Evolutionary conservation across 2,113 vertebrate genomes (phyloP).

Genomic region (Edolisoma coerulescens): DNA sequence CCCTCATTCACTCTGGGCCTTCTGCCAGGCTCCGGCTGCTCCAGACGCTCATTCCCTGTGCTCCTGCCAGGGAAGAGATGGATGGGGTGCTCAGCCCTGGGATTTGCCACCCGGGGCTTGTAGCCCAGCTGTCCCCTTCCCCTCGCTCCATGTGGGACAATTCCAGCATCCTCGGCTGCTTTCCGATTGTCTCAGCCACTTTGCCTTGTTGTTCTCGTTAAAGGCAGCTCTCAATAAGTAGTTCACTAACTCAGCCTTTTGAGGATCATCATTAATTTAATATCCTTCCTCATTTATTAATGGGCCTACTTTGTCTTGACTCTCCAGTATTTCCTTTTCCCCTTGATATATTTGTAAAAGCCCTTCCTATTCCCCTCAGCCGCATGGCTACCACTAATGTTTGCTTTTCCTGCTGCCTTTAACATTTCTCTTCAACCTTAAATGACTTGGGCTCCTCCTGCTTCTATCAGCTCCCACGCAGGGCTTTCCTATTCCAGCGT

Average conservation of each 20-base stretch:
- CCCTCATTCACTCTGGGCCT: neutral
- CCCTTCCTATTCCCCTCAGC: constrained; percentile 57
- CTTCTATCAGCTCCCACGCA: neutral
- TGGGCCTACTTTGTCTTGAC: constrained; percentile 66
- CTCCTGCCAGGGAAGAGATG: neutral
- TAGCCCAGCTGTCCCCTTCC: neutral
- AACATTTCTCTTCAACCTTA: constrained; percentile 35
- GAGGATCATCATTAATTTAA: constrained; percentile 73
- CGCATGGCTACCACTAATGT: constrained; percentile 43
- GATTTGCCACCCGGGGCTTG: accelerated
- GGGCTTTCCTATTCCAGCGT: neutral
- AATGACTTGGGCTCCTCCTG: neutral
- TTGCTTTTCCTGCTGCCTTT: constrained; percentile 54
- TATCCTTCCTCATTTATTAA: constrained; percentile 72
- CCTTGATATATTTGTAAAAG: constrained; percentile 70
- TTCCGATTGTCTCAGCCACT: constrained; percentile 35
- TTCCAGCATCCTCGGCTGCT: neutral
- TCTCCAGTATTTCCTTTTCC: constrained; percentile 67
- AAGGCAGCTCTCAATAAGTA: constrained; percentile 61
- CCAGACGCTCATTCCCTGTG: neutral
- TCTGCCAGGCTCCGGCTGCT: accelerated
- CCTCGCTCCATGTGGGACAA: neutral
- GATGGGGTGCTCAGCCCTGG: accelerated
- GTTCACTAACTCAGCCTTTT: constrained; percentile 67
- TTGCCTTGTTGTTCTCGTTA: constrained; percentile 57